Conservation (phyloP, 1,140 invertebrate species). For the Hypsibius dujardini region DNA sequence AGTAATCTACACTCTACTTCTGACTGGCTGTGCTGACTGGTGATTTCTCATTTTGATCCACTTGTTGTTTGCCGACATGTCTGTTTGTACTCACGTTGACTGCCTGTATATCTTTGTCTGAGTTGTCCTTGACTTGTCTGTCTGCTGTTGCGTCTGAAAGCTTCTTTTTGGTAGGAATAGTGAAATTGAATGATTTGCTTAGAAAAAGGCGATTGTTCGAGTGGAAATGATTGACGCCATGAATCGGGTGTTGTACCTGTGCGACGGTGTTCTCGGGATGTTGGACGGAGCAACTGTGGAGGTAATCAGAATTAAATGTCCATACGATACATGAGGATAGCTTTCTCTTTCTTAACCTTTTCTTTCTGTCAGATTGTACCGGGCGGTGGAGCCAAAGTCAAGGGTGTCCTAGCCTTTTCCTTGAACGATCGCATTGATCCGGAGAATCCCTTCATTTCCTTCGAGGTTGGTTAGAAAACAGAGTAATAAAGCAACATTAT, state of each 20-base stretch:
- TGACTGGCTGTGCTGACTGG: background rate
- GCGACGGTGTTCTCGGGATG: background rate
- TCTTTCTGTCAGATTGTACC: background rate
- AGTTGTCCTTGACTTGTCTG: no score
- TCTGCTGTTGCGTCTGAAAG: no score
- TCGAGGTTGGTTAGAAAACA: slow-evolving; percentile 6
- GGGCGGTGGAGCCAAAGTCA: background rate
- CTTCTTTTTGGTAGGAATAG: no score
- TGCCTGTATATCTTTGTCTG: no score
- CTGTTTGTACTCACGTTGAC: no score
- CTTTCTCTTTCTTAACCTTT: background rate
- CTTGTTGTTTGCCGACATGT: background rate
- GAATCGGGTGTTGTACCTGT: slow-evolving; percentile 14
- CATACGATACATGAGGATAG: background rate
- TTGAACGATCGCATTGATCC: background rate
- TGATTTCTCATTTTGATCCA: background rate
- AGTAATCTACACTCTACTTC: background rate
- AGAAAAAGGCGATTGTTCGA: background rate
- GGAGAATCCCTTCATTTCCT: slow-evolving; percentile 6
- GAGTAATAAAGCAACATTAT: background rate
- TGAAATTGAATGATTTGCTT: no score
- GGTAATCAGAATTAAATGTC: background rate
- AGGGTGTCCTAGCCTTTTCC: background rate
- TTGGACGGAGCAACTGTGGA: slow-evolving; percentile 4
- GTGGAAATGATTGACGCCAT: background rate